Evolutionary conservation across 1,140 invertebrate species (phyloP), one percentile per base, ranked within the genome.

Genomic region (Stegodyphus mimosarum): DNA sequence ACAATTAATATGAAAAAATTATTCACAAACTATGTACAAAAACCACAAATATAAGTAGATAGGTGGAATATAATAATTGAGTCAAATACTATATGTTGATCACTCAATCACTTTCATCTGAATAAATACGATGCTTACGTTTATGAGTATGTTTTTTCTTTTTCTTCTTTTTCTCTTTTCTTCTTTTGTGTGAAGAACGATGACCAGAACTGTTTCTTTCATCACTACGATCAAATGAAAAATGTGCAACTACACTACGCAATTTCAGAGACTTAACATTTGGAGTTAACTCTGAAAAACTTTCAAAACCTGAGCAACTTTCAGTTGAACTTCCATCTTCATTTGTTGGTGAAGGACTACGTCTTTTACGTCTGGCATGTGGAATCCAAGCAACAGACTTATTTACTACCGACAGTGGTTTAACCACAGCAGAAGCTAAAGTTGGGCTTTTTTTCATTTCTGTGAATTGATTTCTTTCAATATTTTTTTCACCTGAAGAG

Each of bases 101-200:
- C n/a, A 17, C 1, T n/a, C 11, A 74, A 49, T 17, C 18, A 67
- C 71, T 76, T 5, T 86, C 83, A 84, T 13, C 71, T 10, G 76
- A 86, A 60, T 75, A 70, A 70, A 69, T 52, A 6, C 51, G 18
- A 51, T 60, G 64, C 63, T 86, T 86, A 72, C 72, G 75, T 17
- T 75, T 78, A 64, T 69, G 74, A 6, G n/a, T 70, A 52, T 76
- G 73, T 18, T 86, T 87, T 49, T 81, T 87, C 15, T 87, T 85
- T 74, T 83, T 88, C 77, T 77, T 87, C 11, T 83, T 87, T n/a
- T 87, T 85, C 6, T 75, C 52, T 78, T 77, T 87, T n/a, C 76
- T 60, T 10, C 50, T 79, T 49, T 60, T 76, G 60, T 71, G 66
- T 7, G 55, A 74, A 33, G 70, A 72, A n/a, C 52, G 71, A 70